Evolutionary conservation across 2,797 vertebrate genomes (phyloP).

Genomic region (Typhlichthys subterraneus): DNA sequence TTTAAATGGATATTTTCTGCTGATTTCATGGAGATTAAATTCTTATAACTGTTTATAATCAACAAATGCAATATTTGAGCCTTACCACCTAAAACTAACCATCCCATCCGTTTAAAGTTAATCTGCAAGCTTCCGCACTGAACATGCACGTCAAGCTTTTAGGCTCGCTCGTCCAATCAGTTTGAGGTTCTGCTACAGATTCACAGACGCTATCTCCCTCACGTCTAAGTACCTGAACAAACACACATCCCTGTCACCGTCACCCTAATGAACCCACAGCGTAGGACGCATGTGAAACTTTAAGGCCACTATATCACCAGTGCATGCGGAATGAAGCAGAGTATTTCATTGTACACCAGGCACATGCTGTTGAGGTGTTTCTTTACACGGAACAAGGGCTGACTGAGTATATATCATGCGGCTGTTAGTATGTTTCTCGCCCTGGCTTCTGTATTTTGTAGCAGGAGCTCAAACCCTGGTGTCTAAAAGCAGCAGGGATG

Average conservation of each 20-base stretch:
- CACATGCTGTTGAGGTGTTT: not conserved
- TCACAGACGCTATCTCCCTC: constrained; percentile 41
- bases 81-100: constrained; percentile 16
- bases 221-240: constrained; percentile 17
- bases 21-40: constrained; percentile 29
- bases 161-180: constrained; percentile 88
- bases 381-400: not conserved
- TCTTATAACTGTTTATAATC: constrained; percentile 8
- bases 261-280: constrained; percentile 3
- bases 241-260: constrained; percentile 1
- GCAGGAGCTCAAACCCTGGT: constrained; percentile 96
- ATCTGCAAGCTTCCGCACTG: constrained; percentile 41
- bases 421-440: constrained; percentile 15
- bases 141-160: constrained; percentile 94
- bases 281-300: not conserved
- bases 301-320: constrained; percentile 12
- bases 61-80: no score
- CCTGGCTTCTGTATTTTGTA: constrained; percentile 73
- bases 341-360: constrained; percentile 8
- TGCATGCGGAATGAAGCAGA: constrained; percentile 22
- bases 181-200: constrained; percentile 98
- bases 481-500: constrained; percentile 92
- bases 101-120: constrained; percentile 22
- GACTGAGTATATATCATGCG: constrained; percentile 2
- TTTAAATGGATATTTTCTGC: constrained; percentile 12